Base-by-base conservation (phyloP, 2,113 vertebrate genomes). In the Corapipo altera region DNA sequence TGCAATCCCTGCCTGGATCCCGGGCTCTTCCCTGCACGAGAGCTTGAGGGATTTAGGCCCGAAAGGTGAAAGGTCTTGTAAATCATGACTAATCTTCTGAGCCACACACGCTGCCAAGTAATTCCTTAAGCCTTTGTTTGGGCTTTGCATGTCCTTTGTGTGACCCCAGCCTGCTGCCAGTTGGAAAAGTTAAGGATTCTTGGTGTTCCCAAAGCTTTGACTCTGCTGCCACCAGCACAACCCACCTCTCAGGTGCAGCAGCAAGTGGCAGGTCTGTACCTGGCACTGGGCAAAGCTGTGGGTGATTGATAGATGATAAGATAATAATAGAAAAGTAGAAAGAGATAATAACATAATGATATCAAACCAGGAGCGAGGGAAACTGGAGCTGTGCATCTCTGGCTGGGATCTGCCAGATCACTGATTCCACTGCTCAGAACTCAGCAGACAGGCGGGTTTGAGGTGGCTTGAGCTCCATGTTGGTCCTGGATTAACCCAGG, bases 381-480 rank as follows among this genome's bases (percentile, higher is more conserved):
- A 46, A 10, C 16, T 17, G 67, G 65, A 33, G 37, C 61, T 33
- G 43, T 3, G 5, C 12, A 0, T 27, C 44, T 20, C 30, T 35
- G n/a, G 3, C 48, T 7, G 28, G 3, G 3, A 11, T 28, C 57
- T 27, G 33, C 9, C 9, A 4, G 21, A 3, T 44, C 10, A 0
- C 41, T 57, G 11, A 7, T 27, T 35, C 32, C 28, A 5, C 64
- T 32, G 3, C 37, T 8, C 1, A 3, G 22, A 22, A 32, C n/a
- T 18, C 59, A 41, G 62, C 2, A 1, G 35, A 8, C 10, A 32
- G 41, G 7, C 4, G 3, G 37, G 7, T 30, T 87, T 57, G 58
- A 27, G 1, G 1, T 15, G 43, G 46, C 6, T 79, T 15, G 67
- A 52, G 46, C 27, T 67, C 46, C 20, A 2, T 0, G 0, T 9